phyloP scores from a whole-genome alignment of 2,113 vertebrate species.

The Labeo rohita region DNA sequence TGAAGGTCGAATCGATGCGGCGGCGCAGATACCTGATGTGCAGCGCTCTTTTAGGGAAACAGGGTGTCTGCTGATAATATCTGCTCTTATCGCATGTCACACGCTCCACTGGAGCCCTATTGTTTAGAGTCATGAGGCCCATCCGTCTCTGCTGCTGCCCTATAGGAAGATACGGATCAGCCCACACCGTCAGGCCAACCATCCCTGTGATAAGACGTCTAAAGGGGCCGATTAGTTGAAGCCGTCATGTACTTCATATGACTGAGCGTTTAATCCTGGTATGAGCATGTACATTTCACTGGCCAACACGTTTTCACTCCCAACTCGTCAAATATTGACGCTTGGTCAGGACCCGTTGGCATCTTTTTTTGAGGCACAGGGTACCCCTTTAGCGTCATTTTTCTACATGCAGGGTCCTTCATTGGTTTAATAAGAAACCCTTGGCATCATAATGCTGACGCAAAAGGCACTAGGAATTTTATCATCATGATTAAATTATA shows the following conservation, averaged over 20 bases:
- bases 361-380: too few relatives aligned
- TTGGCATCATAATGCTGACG: too few relatives aligned
- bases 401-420: too few relatives aligned
- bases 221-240: background rate
- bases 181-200: background rate
- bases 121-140: conserved; percentile 65
- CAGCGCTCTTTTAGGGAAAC: conserved; percentile 59
- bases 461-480: too few relatives aligned
- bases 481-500: too few relatives aligned
- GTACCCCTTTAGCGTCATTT: too few relatives aligned
- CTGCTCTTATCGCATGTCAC: conserved; percentile 71
- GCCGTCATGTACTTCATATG: background rate
- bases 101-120: conserved; percentile 70
- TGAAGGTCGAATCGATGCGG: background rate
- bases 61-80: conserved; percentile 67
- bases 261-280: conserved; percentile 55
- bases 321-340: too few relatives aligned
- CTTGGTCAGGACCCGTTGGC: too few relatives aligned
- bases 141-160: conserved; percentile 72
- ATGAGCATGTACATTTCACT: background rate
- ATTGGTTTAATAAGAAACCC: too few relatives aligned
- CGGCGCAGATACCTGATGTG: background rate
- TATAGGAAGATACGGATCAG: conserved; percentile 19
- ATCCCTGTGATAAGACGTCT: background rate
- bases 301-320: background rate